Percentiles rank a stretch among this genome's conserved stretches.
Conservation (phyloP, 1,140 invertebrate genomes). For the Aradophagus sp. region DNA sequence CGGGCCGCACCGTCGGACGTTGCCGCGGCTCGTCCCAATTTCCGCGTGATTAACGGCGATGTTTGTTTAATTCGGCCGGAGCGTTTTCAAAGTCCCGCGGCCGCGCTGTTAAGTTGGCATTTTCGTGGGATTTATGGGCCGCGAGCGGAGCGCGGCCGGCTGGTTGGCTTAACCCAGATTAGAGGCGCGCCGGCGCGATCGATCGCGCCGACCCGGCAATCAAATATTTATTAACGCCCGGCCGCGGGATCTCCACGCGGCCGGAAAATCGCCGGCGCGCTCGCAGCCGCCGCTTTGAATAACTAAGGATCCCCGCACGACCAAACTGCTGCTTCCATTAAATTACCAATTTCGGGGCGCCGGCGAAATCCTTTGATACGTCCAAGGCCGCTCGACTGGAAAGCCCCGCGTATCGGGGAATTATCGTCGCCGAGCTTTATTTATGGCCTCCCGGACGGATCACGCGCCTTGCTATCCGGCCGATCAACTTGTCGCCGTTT, state of each 20-base stretch:
- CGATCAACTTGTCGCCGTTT: too few relatives aligned
- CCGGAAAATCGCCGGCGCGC: too few relatives aligned
- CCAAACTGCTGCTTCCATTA: conserved; percentile 28
- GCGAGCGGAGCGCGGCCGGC: conserved; percentile 7
- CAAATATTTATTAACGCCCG: conserved; percentile 30
- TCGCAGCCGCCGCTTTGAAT: too few relatives aligned
- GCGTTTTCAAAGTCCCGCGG: conserved; percentile 15
- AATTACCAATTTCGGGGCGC: conserved; percentile 22
- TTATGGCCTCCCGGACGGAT: too few relatives aligned
- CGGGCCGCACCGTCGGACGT: background rate
- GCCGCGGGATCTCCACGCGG: background rate
- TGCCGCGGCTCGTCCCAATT: conserved; percentile 24
- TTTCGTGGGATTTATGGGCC: conserved; percentile 38
- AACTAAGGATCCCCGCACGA: conserved; percentile 21
- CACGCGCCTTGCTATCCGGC: too few relatives aligned
- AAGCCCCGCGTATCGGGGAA: conserved; percentile 3
- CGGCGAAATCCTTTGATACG: conserved; percentile 24
- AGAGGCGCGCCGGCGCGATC: conserved; percentile 17
- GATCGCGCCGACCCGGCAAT: conserved; percentile 26
- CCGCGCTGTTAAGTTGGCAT: conserved; percentile 35
- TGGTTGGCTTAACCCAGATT: conserved; percentile 43
- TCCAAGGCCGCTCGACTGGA: conserved; percentile 5
- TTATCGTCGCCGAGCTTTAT: conserved; percentile 1
- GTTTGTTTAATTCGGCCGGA: conserved; percentile 38
- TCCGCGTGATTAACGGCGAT: conserved; percentile 39